A percentile compares a stretch with the other conserved stretches of the same genome.
phyloP scores from a whole-genome alignment of 2,113 vertebrate species.

The Hucho hucho region DNA sequence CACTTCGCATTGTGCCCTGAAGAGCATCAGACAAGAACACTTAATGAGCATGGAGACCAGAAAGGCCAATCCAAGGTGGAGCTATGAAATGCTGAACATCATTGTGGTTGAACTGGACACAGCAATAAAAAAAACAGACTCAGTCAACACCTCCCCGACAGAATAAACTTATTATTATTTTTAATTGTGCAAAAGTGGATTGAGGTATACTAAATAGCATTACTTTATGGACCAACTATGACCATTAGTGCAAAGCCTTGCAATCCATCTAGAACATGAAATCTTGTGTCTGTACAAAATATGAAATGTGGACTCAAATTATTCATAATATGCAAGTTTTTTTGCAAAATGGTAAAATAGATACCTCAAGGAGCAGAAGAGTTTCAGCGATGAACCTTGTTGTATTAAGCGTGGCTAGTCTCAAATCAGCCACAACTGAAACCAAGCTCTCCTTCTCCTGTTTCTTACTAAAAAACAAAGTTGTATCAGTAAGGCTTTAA shows the following conservation, averaged over 20 bases:
- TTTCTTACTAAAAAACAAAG: conserved; percentile 47
- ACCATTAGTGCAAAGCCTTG: neutral
- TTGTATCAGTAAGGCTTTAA: neutral
- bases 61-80: neutral
- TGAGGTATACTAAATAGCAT: no score
- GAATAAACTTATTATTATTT: neutral
- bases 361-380: conserved; percentile 69
- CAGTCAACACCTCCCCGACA: neutral
- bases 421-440: conserved; percentile 70
- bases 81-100: neutral
- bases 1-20: conserved; percentile 10
- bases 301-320: neutral
- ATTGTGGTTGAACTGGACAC: neutral
- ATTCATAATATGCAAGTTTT: neutral
- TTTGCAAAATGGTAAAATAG: neutral
- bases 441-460: conserved; percentile 54
- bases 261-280: neutral
- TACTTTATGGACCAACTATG: neutral
- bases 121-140: neutral
- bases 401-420: conserved; percentile 29
- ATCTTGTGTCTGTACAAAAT: neutral
- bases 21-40: conserved; percentile 3
- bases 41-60: neutral
- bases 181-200: neutral
- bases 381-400: conserved; percentile 59